A percentile compares a stretch with the other conserved stretches of the same genome.
Evolutionary conservation across 2,888 invertebrate genomes (phyloP).

Genomic region (Noctua fimbriata): DNA sequence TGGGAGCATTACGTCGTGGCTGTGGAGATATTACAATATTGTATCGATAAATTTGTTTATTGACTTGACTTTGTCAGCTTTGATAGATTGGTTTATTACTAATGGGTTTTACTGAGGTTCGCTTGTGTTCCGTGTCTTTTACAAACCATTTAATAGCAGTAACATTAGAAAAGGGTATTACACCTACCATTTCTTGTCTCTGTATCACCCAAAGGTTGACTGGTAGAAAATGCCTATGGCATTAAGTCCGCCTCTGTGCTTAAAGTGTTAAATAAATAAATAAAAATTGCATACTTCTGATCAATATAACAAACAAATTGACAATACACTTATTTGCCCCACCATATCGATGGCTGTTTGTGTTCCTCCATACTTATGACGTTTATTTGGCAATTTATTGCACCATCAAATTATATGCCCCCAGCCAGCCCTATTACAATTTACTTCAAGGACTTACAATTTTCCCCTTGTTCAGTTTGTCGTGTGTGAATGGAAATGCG

Average conservation of each 20-base stretch:
- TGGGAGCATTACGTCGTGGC: constrained; percentile 41
- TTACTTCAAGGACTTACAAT: constrained; percentile 71
- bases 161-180: neutral
- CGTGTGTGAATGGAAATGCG: constrained; percentile 78
- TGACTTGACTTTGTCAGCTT: constrained; percentile 16
- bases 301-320: constrained; percentile 44
- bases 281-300: neutral
- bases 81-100: constrained; percentile 40
- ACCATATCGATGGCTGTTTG: constrained; percentile 41
- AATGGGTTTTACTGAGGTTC: constrained; percentile 8
- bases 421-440: constrained; percentile 70
- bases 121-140: neutral
- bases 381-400: constrained; percentile 65
- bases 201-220: no score
- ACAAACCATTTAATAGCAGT: neutral
- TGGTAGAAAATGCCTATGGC: no score
- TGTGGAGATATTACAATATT: constrained; percentile 54
- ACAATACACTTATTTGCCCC: constrained; percentile 46
- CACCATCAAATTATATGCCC: constrained; percentile 64
- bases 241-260: no score
- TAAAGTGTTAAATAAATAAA: no score
- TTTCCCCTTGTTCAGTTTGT: constrained; percentile 70
- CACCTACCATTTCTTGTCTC: no score
- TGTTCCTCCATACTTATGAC: constrained; percentile 48
- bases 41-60: constrained; percentile 38